Conservation (phyloP, 2,888 invertebrate genomes). For the Spatulosminthurus flaviceps region DNA sequence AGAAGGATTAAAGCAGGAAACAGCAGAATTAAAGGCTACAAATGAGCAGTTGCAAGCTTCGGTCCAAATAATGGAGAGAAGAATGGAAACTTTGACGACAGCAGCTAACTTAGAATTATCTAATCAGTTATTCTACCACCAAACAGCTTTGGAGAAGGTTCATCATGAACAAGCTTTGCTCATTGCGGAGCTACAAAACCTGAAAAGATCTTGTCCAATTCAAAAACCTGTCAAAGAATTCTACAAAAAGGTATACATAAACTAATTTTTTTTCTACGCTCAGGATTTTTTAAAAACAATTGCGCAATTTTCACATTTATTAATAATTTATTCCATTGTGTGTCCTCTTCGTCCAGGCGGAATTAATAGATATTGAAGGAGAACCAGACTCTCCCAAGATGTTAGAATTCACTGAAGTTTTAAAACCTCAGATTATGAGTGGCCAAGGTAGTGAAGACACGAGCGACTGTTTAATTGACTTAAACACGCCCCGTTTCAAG, state of each 20-base stretch:
- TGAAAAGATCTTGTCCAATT: conserved; percentile 38
- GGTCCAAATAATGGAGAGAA: conserved; percentile 7
- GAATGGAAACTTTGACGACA: conserved; percentile 10
- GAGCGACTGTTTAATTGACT: conserved; percentile 16
- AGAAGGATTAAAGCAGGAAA: background rate
- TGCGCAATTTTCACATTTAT: too few relatives aligned
- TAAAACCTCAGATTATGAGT: background rate
- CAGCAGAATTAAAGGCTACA: background rate
- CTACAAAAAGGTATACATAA: conserved; percentile 11
- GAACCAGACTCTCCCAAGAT: background rate
- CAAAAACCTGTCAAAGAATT: background rate
- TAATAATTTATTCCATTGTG: background rate
- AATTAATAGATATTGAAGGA: background rate
- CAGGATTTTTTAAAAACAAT: too few relatives aligned
- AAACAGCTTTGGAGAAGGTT: conserved; percentile 44
- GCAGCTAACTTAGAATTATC: conserved; percentile 29
- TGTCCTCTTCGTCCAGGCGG: background rate
- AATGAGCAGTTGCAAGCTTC: conserved; percentile 8
- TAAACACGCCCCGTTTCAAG: background rate
- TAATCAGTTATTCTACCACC: conserved; percentile 30
- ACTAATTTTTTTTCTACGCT: too few relatives aligned
- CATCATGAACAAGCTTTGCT: conserved; percentile 38
- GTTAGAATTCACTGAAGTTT: background rate
- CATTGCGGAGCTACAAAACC: conserved; percentile 38
- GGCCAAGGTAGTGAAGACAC: background rate